These are phyloP conservation scores for Silvanus unidentatus DNA, from an alignment of 2,888 invertebrate species.

Conservation along the genomic window DNA sequence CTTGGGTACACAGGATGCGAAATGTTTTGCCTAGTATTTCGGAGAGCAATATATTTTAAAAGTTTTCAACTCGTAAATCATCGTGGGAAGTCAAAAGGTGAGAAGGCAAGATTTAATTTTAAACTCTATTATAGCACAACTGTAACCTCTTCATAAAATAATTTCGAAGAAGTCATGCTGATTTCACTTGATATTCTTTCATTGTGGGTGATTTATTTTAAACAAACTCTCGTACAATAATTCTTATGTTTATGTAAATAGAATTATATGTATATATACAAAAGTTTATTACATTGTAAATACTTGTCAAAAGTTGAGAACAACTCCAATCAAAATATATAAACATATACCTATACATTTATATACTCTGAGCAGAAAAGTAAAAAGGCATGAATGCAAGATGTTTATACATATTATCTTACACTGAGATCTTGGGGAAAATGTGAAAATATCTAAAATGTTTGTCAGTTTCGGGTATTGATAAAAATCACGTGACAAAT, in stretches of 20 bases:
- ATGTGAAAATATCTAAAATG: slow-evolving; percentile 1
- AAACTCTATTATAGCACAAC: slow-evolving; percentile 34
- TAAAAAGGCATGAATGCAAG: too few species aligned
- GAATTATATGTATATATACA: too few species aligned
- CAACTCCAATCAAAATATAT: too few species aligned
- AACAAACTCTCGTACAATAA: too few species aligned
- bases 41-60: slow-evolving; percentile 34
- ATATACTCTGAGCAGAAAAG: too few species aligned
- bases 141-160: slow-evolving; percentile 7
- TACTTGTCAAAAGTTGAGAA: too few species aligned
- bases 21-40: slow-evolving; percentile 26
- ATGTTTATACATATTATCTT: too few species aligned
- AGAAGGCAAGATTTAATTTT: slow-evolving; percentile 40
- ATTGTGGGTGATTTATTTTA: too few species aligned
- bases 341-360: too few species aligned
- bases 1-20: slow-evolving; percentile 25
- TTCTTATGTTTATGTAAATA: too few species aligned
- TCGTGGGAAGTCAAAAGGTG: slow-evolving; percentile 40
- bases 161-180: slow-evolving; percentile 4
- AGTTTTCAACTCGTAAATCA: slow-evolving; percentile 38
- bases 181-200: neutral
- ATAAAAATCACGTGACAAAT: slow-evolving; percentile 34
- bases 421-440: too few species aligned
- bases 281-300: too few species aligned
- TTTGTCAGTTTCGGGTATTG: slow-evolving; percentile 10